phyloP scores from a whole-genome alignment of 2,797 vertebrate species.

The Mormyrops boulengeri region DNA sequence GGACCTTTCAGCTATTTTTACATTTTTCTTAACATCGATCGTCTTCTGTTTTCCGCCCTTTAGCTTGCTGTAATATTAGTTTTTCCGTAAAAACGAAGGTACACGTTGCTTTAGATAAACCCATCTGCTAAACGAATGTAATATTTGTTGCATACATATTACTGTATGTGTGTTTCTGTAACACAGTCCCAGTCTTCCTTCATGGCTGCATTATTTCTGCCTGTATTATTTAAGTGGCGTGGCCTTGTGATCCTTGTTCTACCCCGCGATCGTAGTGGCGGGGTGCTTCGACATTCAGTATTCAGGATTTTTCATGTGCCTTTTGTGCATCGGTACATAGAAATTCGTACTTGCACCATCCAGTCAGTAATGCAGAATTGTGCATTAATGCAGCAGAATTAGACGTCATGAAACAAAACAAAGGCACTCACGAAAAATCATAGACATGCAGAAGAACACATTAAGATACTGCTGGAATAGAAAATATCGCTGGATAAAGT shows the following conservation, averaged over 20 bases:
- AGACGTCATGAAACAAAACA: background rate
- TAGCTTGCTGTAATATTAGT: background rate
- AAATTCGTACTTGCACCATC: background rate
- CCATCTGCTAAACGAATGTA: background rate
- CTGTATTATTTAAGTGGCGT: background rate
- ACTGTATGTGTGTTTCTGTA: background rate
- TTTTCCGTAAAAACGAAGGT: background rate
- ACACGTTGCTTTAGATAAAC: background rate
- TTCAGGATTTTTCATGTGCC: background rate
- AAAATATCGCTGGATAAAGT: background rate
- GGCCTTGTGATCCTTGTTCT: background rate
- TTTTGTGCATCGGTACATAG: background rate
- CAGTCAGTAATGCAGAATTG: background rate
- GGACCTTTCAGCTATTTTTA: background rate
- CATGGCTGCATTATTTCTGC: background rate
- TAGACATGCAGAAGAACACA: background rate
- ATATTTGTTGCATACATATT: background rate
- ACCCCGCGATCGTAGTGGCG: background rate
- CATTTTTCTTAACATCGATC: background rate
- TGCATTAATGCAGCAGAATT: background rate
- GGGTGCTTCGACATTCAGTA: background rate
- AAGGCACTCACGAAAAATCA: background rate
- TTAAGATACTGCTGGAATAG: background rate
- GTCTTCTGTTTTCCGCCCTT: background rate
- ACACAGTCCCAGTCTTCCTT: background rate